Conservation (phyloP, 2,113 vertebrate species). For the Emydocephalus ijimae region DNA sequence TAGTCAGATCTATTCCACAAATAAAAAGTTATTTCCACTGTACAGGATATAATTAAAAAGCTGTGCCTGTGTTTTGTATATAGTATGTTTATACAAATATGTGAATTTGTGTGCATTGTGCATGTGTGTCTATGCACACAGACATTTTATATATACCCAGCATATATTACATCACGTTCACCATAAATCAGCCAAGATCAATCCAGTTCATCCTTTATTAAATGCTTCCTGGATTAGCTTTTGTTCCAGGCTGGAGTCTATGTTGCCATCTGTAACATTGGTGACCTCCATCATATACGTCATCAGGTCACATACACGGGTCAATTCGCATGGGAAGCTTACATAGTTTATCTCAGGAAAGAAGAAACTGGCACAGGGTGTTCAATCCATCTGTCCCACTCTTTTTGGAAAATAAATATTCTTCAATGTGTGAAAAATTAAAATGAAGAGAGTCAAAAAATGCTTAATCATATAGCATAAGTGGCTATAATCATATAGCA, state of each 20-base stretch:
- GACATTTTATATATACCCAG: slow-evolving; percentile 21
- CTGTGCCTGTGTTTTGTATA: neutral
- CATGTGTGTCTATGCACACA: neutral
- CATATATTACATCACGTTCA: slow-evolving; percentile 28
- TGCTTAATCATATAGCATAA: neutral
- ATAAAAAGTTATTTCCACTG: neutral
- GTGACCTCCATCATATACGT: slow-evolving; percentile 53
- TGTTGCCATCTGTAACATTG: slow-evolving; percentile 56
- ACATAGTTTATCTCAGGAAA: slow-evolving; percentile 22
- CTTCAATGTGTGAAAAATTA: slow-evolving; percentile 27
- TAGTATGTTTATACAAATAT: neutral
- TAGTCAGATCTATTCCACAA: neutral
- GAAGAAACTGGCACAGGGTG: slow-evolving; percentile 22
- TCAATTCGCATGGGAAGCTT: slow-evolving; percentile 15
- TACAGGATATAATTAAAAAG: neutral
- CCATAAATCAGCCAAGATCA: slow-evolving; percentile 5
- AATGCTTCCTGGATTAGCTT: slow-evolving; percentile 21
- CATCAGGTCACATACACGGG: slow-evolving; percentile 25
- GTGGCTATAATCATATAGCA: neutral
- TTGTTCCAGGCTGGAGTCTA: slow-evolving; percentile 38
- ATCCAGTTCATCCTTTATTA: slow-evolving; percentile 43
- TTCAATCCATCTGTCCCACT: neutral
- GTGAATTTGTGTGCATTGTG: neutral
- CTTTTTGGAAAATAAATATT: neutral
- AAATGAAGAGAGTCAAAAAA: slow-evolving; percentile 7